phyloP scores from a whole-genome alignment of 2,797 vertebrate genomes.

The Tiaroga cobitis region DNA sequence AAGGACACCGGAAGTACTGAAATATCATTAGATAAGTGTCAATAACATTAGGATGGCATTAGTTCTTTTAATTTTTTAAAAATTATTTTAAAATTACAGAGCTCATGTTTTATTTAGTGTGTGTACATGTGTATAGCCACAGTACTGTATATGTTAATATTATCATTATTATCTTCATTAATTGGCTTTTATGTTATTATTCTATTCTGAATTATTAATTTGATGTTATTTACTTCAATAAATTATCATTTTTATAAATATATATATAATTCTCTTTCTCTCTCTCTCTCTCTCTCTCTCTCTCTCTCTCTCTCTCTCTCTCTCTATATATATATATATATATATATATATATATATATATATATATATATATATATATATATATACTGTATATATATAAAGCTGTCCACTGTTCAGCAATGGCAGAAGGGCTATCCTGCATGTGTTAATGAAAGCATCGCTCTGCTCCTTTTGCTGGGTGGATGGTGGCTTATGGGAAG shows the following conservation, averaged over 20 bases:
- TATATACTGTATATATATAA: no score
- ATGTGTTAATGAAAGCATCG: slow-evolving; percentile 33
- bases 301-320: no score
- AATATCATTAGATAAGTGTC: not conserved
- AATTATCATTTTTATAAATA: no score
- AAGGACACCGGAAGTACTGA: slow-evolving; percentile 27
- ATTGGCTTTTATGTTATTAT: not conserved
- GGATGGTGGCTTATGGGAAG: slow-evolving; percentile 59
- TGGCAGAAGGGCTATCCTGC: slow-evolving; percentile 7
- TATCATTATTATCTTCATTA: not conserved
- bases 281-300: no score
- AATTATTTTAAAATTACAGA: not conserved
- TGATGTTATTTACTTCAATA: not conserved
- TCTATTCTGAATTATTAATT: not conserved
- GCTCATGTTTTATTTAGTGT: not conserved
- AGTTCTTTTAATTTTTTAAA: not conserved
- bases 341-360: no score
- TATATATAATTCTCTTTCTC: no score
- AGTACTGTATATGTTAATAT: not conserved
- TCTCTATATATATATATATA: no score
- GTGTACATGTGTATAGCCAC: not conserved
- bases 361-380: no score
- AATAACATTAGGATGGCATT: not conserved
- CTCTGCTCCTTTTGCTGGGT: slow-evolving; percentile 69
- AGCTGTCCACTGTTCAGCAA: not conserved